These are phyloP conservation scores for Matsumurasca onukii DNA, from an alignment of 1,140 invertebrate genomes.

Conservation along the genomic window DNA sequence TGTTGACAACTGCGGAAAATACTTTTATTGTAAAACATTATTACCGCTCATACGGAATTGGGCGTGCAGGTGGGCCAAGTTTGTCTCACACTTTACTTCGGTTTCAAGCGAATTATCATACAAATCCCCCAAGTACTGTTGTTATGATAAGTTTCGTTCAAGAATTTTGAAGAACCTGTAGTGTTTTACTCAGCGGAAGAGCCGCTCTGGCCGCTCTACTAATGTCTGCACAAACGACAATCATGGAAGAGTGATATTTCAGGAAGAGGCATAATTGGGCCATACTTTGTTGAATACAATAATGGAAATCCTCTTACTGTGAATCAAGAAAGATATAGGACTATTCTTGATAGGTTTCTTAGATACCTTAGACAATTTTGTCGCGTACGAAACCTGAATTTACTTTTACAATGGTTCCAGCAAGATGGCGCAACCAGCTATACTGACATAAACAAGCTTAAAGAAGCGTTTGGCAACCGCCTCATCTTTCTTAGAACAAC, in stretches of 20 bases:
- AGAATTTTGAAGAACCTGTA: too few relatives aligned
- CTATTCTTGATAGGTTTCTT: background rate
- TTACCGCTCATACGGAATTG: background rate
- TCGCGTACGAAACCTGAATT: background rate
- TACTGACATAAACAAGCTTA: background rate
- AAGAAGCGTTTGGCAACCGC: background rate
- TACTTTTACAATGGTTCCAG: background rate
- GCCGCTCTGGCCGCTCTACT: too few relatives aligned
- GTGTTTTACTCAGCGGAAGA: too few relatives aligned
- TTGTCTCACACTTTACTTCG: too few relatives aligned
- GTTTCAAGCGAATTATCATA: too few relatives aligned
- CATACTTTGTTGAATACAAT: too few relatives aligned
- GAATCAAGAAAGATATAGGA: background rate
- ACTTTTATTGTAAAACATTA: background rate
- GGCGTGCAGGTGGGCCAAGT: too few relatives aligned
- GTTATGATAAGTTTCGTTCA: too few relatives aligned
- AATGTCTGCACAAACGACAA: too few relatives aligned
- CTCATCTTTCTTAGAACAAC: background rate
- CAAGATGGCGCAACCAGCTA: background rate
- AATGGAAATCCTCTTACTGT: background rate
- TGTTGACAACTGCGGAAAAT: background rate
- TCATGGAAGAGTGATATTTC: too few relatives aligned
- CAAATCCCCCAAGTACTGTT: too few relatives aligned
- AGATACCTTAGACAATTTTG: background rate
- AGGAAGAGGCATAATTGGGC: too few relatives aligned